A percentile compares a stretch with the other conserved stretches of the same genome.
Conservation (phyloP, 2,888 invertebrate species). For the Limenitis camilla region DNA sequence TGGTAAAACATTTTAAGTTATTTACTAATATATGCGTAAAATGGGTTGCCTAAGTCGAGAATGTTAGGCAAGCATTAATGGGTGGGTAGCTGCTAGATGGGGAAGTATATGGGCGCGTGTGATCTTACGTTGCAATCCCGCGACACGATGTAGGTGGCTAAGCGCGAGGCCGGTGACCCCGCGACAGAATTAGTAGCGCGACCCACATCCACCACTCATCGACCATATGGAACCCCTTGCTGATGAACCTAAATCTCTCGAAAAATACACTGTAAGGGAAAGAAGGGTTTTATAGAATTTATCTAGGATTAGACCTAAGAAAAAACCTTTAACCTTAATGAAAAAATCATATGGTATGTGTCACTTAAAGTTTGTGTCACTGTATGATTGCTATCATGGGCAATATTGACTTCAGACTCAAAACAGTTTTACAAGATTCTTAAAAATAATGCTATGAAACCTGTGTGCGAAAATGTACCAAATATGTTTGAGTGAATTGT, state of each 20-base stretch:
- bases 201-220: conserved; percentile 38
- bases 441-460: conserved; percentile 6
- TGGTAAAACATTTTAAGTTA: too few species aligned
- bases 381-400: not conserved
- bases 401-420: too few species aligned
- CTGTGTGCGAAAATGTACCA: conserved; percentile 5
- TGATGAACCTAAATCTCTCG: conserved; percentile 2
- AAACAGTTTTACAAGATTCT: too few species aligned
- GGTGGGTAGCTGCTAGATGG: not conserved
- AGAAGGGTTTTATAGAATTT: too few species aligned
- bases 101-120: conserved; percentile 30
- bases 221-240: conserved; percentile 18
- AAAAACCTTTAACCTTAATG: too few species aligned
- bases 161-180: conserved; percentile 45
- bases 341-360: too few species aligned
- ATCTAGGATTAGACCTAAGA: too few species aligned
- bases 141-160: conserved; percentile 27
- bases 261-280: not conserved
- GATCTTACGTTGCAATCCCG: not conserved
- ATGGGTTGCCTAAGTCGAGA: not conserved
- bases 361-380: too few species aligned
- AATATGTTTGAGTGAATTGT: conserved; percentile 7
- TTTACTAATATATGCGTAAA: too few species aligned
- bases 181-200: conserved; percentile 56
- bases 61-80: too few species aligned